These are phyloP conservation scores for Dryobota labecula DNA, from an alignment of 2,888 invertebrate genomes.

Conservation along the genomic window DNA sequence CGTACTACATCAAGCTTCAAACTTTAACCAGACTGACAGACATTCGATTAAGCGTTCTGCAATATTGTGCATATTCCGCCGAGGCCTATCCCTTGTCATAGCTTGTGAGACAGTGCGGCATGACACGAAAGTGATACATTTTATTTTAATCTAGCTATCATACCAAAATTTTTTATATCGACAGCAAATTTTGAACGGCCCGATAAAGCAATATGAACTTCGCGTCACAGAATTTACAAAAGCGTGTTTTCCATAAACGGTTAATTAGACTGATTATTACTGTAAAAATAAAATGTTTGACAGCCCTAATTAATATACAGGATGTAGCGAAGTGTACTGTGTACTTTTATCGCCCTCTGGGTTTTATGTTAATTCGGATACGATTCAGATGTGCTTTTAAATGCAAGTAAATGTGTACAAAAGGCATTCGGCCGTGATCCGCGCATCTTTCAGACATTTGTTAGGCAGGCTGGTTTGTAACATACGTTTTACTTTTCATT, in stretches of 20 bases:
- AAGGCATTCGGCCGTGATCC: conserved; percentile 62
- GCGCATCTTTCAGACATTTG: conserved; percentile 51
- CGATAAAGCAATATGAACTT: no score
- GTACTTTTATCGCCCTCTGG: conserved; percentile 77
- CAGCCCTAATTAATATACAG: conserved; percentile 73
- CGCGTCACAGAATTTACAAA: not conserved
- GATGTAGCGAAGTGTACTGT: conserved; percentile 69
- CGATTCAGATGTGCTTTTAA: conserved; percentile 79
- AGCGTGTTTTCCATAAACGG: not conserved
- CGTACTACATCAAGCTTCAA: conserved; percentile 31
- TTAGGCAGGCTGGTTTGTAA: conserved; percentile 31
- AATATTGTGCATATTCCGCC: conserved; percentile 38
- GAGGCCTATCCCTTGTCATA: conserved; percentile 26
- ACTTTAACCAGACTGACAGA: conserved; percentile 35
- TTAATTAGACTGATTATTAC: not conserved
- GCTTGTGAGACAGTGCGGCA: not conserved
- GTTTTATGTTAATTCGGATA: conserved; percentile 81
- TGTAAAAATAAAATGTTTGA: conserved; percentile 8
- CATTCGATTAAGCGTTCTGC: conserved; percentile 43
- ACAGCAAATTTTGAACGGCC: not conserved
- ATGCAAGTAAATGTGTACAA: conserved; percentile 67
- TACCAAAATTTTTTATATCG: conserved; percentile 9
- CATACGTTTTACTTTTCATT: conserved; percentile 36
- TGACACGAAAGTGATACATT: not conserved
- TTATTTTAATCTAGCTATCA: conserved; percentile 6